These are phyloP conservation scores for Myrmecophaga tridactyla DNA, from an alignment of 2,113 vertebrate genomes.

Conservation along the genomic window DNA sequence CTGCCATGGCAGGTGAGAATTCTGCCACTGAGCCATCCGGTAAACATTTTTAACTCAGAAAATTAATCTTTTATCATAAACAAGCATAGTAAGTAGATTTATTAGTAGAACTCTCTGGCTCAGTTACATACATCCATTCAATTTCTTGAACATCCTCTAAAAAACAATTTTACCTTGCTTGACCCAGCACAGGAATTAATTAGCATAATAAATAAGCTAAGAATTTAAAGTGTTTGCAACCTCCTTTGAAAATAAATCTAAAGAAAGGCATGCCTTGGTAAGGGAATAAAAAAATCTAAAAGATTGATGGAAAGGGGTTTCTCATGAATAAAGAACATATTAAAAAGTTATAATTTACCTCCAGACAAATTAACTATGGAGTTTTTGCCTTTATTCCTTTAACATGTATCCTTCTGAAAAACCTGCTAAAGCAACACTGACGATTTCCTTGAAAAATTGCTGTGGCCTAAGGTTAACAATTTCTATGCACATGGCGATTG, in stretches of 20 bases:
- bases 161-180: constrained; percentile 39
- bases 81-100: constrained; percentile 26
- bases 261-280: neutral
- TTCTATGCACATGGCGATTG: neutral
- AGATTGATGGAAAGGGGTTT: neutral
- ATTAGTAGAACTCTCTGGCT: neutral
- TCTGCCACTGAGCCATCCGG: no score
- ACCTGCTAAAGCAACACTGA: neutral
- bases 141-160: constrained; percentile 1
- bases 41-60: neutral
- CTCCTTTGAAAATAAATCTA: neutral
- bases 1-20: no score
- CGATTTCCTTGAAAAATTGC: neutral
- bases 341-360: neutral
- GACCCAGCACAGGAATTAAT: constrained; percentile 58
- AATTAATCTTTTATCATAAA: constrained; percentile 54
- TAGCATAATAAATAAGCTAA: constrained; percentile 27
- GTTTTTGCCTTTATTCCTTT: neutral
- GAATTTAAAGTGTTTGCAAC: neutral
- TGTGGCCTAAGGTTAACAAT: neutral
- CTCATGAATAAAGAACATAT: no score
- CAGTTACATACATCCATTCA: constrained; percentile 39
- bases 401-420: neutral
- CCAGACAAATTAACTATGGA: neutral
- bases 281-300: neutral